Base-by-base conservation (phyloP, 1,140 invertebrate species). In the Pristionchus pacificus region DNA sequence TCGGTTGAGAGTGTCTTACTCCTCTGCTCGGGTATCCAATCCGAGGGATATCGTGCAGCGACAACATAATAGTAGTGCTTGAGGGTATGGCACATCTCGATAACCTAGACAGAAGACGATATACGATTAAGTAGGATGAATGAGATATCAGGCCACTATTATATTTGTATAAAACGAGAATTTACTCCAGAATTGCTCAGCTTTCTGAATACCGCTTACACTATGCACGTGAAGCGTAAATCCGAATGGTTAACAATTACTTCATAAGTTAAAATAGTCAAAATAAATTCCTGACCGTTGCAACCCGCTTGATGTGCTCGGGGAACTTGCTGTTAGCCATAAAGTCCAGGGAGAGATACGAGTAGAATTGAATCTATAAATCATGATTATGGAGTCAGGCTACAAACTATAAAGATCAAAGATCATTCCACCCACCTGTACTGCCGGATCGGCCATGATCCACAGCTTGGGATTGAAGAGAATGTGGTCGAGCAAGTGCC, bases 51-150 rank as follows among this genome's bases (percentile, higher is more conserved):
- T 76, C 91, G 88, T 0, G 95, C 95, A 88, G 95, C 96, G 1
- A 92, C 91, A 19, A 98, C 92, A 95, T 95, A 98, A 84, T 98
- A 98, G 86, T 97, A 98, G 84, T 94, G 97, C 86, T 98, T 98
- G 32, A 99, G 87, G 0, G 96, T 95, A 84, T 99, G 95, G 74
- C 98, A 93, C 0, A 95, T 96, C 86, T 98, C 95, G 10, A 98
- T 87, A 0, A 98, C 95, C 38, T 49, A 10, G 19, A 49, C 6
- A 10, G 38, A 49, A 6, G 6, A 10, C 38, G 19, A 49, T 49
- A 49, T 19, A 49, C 6, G 6, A 49, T 49, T 49, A 49, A 10
- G 19, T 19, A 49, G n/a, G n/a, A n/a, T n/a, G n/a, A n/a, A n/a
- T n/a, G n/a, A n/a, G n/a, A n/a, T n/a, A n/a, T n/a, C n/a, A n/a